These are phyloP conservation scores for Aphrocallistes beatrix DNA, from an alignment of 37 sponge, comb jelly and placozoan species.

Conservation along the genomic window DNA sequence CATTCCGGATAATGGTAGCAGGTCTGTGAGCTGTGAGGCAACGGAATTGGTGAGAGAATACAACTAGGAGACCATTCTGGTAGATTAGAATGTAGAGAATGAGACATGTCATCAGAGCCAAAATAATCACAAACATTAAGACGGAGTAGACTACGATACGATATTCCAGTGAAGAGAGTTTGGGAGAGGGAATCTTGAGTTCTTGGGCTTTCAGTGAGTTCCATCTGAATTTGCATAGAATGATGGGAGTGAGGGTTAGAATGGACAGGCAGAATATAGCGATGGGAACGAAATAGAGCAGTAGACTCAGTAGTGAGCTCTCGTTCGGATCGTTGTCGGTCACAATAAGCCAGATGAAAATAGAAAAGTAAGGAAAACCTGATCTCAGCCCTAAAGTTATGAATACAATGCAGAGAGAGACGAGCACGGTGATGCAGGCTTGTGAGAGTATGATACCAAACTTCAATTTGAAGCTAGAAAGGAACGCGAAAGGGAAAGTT, in stretches of 20 bases:
- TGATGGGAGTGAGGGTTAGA: neutral
- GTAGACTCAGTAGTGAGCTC: neutral
- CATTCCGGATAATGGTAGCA: neutral
- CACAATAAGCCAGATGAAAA: neutral
- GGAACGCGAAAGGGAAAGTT: neutral
- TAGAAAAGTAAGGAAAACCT: neutral
- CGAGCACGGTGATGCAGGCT: neutral
- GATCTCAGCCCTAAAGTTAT: neutral
- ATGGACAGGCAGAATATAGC: neutral
- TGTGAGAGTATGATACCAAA: neutral
- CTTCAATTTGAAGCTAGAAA: neutral
- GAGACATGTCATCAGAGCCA: neutral
- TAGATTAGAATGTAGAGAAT: neutral
- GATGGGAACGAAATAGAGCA: neutral
- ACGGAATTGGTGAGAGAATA: neutral
- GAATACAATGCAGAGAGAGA: neutral
- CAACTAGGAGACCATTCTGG: neutral
- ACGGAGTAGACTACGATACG: neutral
- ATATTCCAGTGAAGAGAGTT: neutral
- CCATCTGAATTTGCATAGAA: neutral
- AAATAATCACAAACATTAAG: neutral
- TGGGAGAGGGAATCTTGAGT: neutral
- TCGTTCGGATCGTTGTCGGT: neutral
- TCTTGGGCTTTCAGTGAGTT: neutral
- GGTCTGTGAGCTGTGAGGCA: neutral